Evolutionary conservation across 2,888 invertebrate genomes (phyloP), one percentile per base, ranked within the genome.

Genomic region (Penaeus monodon): DNA sequence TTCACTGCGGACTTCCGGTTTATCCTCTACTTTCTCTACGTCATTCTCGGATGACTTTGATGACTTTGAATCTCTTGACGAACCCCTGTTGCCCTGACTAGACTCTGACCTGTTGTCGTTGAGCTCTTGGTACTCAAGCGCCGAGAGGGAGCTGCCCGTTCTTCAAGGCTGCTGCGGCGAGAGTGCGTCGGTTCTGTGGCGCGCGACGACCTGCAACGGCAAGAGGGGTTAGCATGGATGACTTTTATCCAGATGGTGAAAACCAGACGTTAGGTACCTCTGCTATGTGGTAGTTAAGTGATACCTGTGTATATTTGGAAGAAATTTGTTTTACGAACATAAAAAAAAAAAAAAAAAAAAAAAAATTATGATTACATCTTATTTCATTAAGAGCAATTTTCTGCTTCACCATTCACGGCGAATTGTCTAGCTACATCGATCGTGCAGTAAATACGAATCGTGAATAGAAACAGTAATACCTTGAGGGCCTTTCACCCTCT

Each of bases 71-170:
- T 81, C 27, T 82, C 86, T 86, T 44, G 33, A 66, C 29, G 86
- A 86, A 81, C 81, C 77, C 63, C 22, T 57, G 20, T 33, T 49
- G n/a, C 86, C 79, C 79, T 86, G 78, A 86, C 86, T 86, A 82
- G 87, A 80, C 78, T 84, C 88, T 86, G 88, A 89, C 89, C 89
- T 88, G 84, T 79, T 83, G 73, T 84, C 85, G 85, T 82, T 81
- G 80, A 74, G 63, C 29, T 82, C 82, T 57, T 86, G 88, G 83
- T 87, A 70, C 65, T 88, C 84, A 17, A 90, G 85, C 65, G 90
- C 88, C 8, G 90, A 88, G 27, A 90, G 81, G 20, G 90, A 90
- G 73, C 90, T 79, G 90, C 88, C 20, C 90, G 57, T 90, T 77
- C 85, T 90, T 90, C 66, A 89, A 81, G 73, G 86, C 83, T 8